Evolutionary conservation across 1,140 invertebrate genomes (phyloP).

Genomic region (Drosophila bocqueti): DNA sequence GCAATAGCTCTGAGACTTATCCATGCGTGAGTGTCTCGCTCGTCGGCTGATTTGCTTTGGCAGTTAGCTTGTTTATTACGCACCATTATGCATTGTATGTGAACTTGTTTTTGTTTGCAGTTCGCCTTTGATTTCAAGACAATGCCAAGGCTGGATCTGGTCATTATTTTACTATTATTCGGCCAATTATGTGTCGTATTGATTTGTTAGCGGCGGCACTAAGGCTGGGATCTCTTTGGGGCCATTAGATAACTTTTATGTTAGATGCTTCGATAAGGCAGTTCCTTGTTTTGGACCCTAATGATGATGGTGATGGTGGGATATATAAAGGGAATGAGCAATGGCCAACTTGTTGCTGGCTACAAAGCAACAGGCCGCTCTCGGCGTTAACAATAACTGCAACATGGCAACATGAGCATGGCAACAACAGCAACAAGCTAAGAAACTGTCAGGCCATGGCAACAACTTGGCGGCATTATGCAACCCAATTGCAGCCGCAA

Average conservation of each 20-base stretch:
- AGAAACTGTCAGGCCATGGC: slow-evolving; percentile 66
- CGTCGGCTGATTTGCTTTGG: slow-evolving; percentile 59
- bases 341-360: slow-evolving; percentile 35
- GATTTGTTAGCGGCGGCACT: slow-evolving; percentile 42
- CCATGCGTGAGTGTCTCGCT: slow-evolving; percentile 40
- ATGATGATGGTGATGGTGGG: slow-evolving; percentile 27
- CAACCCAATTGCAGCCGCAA: slow-evolving; percentile 63
- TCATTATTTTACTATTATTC: slow-evolving; percentile 67
- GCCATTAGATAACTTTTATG: slow-evolving; percentile 4
- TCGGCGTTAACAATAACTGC: slow-evolving; percentile 74
- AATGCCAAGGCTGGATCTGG: slow-evolving; percentile 68
- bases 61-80: slow-evolving; percentile 66
- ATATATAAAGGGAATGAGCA: slow-evolving; percentile 61
- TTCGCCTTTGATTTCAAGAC: slow-evolving; percentile 43
- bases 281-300: slow-evolving; percentile 32
- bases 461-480: slow-evolving; percentile 67
- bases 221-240: not conserved
- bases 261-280: not conserved
- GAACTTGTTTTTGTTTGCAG: slow-evolving; percentile 20
- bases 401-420: slow-evolving; percentile 77
- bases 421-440: slow-evolving; percentile 35
- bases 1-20: slow-evolving; percentile 60
- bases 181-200: slow-evolving; percentile 67
- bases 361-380: slow-evolving; percentile 72
- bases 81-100: slow-evolving; percentile 71